phyloP scores from a whole-genome alignment of 1,140 invertebrate genomes.

The Aphelinus certus region DNA sequence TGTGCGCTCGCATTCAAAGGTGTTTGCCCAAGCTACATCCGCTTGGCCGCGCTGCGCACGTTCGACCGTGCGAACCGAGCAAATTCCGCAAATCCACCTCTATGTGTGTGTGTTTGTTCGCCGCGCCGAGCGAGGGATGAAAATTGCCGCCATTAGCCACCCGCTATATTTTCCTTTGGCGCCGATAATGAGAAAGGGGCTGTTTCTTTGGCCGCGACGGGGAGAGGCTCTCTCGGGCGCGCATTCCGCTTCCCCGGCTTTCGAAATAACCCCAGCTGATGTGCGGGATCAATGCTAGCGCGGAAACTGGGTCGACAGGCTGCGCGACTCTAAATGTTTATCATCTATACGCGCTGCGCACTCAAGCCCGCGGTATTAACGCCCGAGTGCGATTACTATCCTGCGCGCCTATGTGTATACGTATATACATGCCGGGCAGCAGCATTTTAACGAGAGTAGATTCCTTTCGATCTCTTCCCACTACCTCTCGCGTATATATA shows the following conservation, averaged over 20 bases:
- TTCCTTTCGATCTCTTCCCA: neutral
- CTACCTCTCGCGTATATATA: neutral
- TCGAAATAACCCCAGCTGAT: constrained; percentile 29
- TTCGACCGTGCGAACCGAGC: too few relatives aligned
- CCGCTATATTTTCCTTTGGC: too few relatives aligned
- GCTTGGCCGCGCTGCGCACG: too few relatives aligned
- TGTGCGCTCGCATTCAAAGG: too few relatives aligned
- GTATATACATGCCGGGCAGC: neutral
- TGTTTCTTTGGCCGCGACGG: too few relatives aligned
- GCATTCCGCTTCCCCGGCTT: constrained; percentile 7
- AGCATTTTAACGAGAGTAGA: neutral
- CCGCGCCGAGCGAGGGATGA: too few relatives aligned
- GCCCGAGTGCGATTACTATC: neutral
- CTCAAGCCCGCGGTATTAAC: neutral
- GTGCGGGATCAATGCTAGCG: constrained; percentile 12
- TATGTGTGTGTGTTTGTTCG: too few relatives aligned
- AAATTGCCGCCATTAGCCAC: too few relatives aligned
- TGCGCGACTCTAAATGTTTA: constrained; percentile 22
- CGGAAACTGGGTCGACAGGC: constrained; percentile 32
- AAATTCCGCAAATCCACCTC: too few relatives aligned
- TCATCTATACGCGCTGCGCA: too few relatives aligned
- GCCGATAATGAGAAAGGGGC: too few relatives aligned
- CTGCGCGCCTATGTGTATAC: neutral
- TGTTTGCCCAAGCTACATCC: too few relatives aligned
- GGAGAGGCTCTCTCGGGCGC: neutral